Base-by-base conservation (phyloP, 2,797 vertebrate genomes). In the Natrix natrix region DNA sequence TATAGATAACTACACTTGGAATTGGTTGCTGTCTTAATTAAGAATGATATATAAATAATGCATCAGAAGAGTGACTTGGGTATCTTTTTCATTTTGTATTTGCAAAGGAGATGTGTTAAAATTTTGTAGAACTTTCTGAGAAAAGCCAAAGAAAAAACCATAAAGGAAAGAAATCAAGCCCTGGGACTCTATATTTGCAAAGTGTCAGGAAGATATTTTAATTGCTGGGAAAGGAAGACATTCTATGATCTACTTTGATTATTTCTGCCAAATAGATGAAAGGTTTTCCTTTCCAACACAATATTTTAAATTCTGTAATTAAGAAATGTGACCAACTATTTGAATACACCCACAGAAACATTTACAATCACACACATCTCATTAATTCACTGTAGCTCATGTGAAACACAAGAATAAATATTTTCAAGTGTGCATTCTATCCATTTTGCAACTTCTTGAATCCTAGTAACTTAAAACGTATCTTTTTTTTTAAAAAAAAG, bases 331-430 rank as follows among this genome's bases (percentile, higher is more conserved):
- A 93, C 54, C 95, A 93, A 87, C 90, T 26, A 2, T 1, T 26
- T 48, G 37, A 83, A 66, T 55, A 48, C 66, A 88, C 54, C 55
- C 94, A 74, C 0, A 1, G 61, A 1, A 90, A 88, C 83, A 52
- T 48, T 83, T 83, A 83, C 74, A 48, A 83, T 83, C 37, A 94
- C 86, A 91, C 13, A 37, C 66, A 66, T 88, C 92, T 89, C 92
- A 56, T 28, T 86, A 43, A 56, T 88, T 57, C 26, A 63, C 54
- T 88, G 59, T 8, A 92, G 2, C 26, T 54, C n/a, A 28, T n/a
- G 54, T 14, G 17, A 59, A 83, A 54, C 10, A 78, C 37, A 91
- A 74, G 59, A 88, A 12, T 14, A 92, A 87, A 17, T 17, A n/a
- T 89, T 91, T 61, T 56, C 54, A 10, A 54, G 26, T 37, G 60